phyloP scores from a whole-genome alignment of 1,140 invertebrate species.

The Macrotrachela quadricornifera region DNA sequence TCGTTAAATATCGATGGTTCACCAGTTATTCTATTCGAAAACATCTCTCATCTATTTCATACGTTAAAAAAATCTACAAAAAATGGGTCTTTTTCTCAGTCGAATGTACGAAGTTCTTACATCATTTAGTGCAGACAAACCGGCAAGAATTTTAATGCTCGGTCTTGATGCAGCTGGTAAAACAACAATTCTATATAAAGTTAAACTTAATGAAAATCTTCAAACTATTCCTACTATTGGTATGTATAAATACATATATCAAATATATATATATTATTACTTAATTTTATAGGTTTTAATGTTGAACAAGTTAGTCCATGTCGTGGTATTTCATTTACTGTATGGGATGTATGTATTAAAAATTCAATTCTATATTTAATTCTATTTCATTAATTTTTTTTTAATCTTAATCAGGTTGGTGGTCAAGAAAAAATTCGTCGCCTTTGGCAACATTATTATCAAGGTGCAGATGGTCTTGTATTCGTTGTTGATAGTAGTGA shows the following conservation, averaged over 20 bases:
- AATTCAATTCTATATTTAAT: too few relatives aligned
- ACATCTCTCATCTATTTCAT: too few relatives aligned
- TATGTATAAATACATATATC: too few relatives aligned
- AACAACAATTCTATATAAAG: conserved; percentile 47
- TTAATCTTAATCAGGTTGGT: too few relatives aligned
- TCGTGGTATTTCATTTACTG: conserved; percentile 39
- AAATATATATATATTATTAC: too few relatives aligned
- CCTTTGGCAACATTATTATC: conserved; percentile 28
- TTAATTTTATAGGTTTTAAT: too few relatives aligned
- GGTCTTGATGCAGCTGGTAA: conserved; percentile 24
- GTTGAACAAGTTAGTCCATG: conserved; percentile 53
- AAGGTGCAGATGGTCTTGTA: conserved; percentile 36
- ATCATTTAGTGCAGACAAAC: conserved; percentile 10
- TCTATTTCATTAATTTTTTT: too few relatives aligned
- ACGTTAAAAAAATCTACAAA: too few relatives aligned
- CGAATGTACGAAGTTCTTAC: conserved; percentile 14
- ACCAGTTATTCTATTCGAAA: too few relatives aligned
- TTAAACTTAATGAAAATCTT: conserved; percentile 59
- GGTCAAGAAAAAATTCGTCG: conserved; percentile 30
- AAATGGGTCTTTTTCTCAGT: conserved; percentile 20
- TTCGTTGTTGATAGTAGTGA: conserved; percentile 93
- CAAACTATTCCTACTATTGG: conserved; percentile 27
- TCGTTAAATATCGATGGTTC: too few relatives aligned
- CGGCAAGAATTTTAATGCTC: conserved; percentile 20
- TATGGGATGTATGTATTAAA: too few relatives aligned